Base-by-base conservation (phyloP, 2,113 vertebrate species). In the Ptyas mucosa region DNA sequence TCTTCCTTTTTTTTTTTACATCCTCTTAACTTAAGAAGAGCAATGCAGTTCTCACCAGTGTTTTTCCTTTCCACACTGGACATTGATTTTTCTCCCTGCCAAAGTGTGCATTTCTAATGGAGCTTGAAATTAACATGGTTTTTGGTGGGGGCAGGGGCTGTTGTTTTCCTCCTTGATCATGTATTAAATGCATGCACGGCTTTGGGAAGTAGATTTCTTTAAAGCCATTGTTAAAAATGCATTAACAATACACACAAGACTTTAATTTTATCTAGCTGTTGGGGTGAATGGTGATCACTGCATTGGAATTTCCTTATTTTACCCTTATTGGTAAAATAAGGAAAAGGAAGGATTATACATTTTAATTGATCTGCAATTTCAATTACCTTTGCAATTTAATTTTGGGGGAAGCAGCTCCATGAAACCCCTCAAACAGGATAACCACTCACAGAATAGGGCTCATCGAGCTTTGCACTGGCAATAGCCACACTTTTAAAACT, bases 71-170 rank as follows among this genome's bases (percentile, higher is more conserved):
- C 95, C 91, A 91, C 90, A 91, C 93, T 95, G 97, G 96, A 95
- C 95, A 97, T 97, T 97, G 97, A 97, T 97, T 97, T 87, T 96
- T 96, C 95, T 96, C 94, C 85, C 92, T 95, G 92, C 94, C 94
- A 95, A 94, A 94, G n/a, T 94, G 93, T 94, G 92, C 94, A 93
- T 96, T 97, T 97, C 96, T 97, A 97, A 97, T 97, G 96, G 95
- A 96, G 95, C 97, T 96, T 97, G 97, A 97, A 97, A 97, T 97
- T 95, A 97, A 97, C 96, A 96, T 52, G 88, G 64, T 43, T 95
- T 89, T 96, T 91, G 94, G 94, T 88, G 57, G 89, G 88, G 23
- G 69, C 26, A 14, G 91, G 90, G 46, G 92, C 92, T 94, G 95
- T 95, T 96, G 94, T 95, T 97, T 96, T 93, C 93, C 91, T 96